Evolutionary conservation across 2,113 vertebrate genomes (phyloP), one percentile per base, ranked within the genome.

Genomic region (Melospiza melodia): DNA sequence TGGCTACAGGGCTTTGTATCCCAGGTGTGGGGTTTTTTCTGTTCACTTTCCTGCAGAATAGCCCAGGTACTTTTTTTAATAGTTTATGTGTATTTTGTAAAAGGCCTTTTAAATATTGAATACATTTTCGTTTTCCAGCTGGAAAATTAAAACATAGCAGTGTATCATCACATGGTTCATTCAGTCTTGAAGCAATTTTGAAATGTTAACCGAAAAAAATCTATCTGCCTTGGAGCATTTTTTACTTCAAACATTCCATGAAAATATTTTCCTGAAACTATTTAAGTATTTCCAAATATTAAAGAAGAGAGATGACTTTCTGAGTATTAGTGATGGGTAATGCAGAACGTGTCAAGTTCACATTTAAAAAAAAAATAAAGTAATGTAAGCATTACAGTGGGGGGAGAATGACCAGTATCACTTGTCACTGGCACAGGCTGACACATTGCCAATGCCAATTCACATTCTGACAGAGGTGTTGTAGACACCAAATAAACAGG

Each of bases 211-310:
- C 15, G 12, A 89, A 96, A 96, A 96, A 95, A 89, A 87, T 89
- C 92, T 92, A 87, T 89, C 92, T 92, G 95, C 97, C 97, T 98
- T 68, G 71, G 43, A 97, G 98, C 97, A 63, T 46, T 96, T 96
- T 93, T 72, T 80, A 97, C 95, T 97, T 98, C 95, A 98, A 98
- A 97, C 90, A 44, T 95, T 97, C 83, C 72, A 73, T 97, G 94
- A 97, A 98, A 97, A 95, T 96, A 94, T 97, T 97, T 98, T 97
- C 94, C 89, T 95, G 83, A 95, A 95, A 96, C 94, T 94, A 94
- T 95, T 84, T 94, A 92, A 97, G 94, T 96, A 92, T 95, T 97
- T 98, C 96, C 96, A 97, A 95, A 94, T 97, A 97, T 95, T 95
- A 96, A 96, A 95, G 44, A 94, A 96, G 69, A 94, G 83, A 95